Evolutionary conservation across 2,797 vertebrate species (phyloP).

Genomic region (Buceros bicornis): DNA sequence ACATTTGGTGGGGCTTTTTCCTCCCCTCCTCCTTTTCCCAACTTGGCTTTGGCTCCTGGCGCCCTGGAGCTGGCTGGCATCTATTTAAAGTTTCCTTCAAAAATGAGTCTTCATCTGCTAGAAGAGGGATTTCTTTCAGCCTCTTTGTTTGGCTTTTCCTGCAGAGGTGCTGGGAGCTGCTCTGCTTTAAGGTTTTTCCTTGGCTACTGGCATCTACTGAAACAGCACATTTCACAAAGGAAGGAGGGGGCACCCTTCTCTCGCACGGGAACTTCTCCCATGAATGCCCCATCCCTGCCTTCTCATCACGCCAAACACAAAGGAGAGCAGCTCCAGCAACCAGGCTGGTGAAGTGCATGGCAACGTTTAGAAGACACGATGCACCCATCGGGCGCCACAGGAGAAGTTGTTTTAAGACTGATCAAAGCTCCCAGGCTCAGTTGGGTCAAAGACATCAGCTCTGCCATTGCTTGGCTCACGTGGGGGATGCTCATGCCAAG

Average conservation of each 20-base stretch:
- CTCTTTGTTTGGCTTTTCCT: slow-evolving; percentile 36
- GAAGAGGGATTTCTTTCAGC: slow-evolving; percentile 26
- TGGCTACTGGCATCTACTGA: not conserved
- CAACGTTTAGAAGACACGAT: accelerated
- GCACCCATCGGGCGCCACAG: accelerated
- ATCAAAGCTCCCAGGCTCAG: not conserved
- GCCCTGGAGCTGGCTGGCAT: slow-evolving; percentile 34
- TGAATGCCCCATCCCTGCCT: not conserved
- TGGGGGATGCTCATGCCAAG: not conserved
- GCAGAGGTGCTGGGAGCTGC: slow-evolving; percentile 20
- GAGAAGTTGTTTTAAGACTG: not conserved
- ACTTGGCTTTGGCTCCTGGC: slow-evolving; percentile 39
- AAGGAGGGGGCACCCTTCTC: not conserved
- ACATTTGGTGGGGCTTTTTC: not conserved
- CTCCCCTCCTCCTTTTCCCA: not conserved
- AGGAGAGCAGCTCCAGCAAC: not conserved
- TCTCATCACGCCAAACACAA: not conserved
- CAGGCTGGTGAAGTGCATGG: accelerated
- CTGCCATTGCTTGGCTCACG: accelerated
- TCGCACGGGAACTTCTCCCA: accelerated
- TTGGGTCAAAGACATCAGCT: not conserved
- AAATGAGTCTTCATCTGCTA: slow-evolving; percentile 55
- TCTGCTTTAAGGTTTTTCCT: not conserved
- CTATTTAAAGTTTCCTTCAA: slow-evolving; percentile 73
- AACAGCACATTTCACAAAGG: not conserved